phyloP scores from a whole-genome alignment of 2,113 vertebrate species.

The Narcine bancroftii region DNA sequence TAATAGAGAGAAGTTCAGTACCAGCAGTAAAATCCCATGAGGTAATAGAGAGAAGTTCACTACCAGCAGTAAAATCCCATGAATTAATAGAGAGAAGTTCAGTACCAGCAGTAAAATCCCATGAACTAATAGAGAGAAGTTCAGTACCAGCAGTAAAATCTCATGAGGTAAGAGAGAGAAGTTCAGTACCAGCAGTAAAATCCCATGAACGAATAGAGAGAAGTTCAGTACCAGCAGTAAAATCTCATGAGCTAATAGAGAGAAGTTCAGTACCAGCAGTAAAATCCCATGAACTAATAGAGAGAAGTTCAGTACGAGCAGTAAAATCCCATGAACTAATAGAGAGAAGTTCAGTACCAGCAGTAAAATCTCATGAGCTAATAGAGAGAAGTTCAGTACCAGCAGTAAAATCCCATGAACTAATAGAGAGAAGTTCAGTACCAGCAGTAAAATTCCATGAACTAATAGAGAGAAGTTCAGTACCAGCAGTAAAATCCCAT shows the following conservation, averaged over 20 bases:
- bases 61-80: not conserved
- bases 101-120: not conserved
- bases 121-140: not conserved
- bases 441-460: not conserved
- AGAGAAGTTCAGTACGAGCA: not conserved
- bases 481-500: not conserved
- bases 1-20: not conserved
- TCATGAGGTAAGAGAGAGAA: not conserved
- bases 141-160: not conserved
- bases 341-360: not conserved
- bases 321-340: no score
- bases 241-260: not conserved
- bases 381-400: not conserved
- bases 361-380: no score
- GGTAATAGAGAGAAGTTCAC: not conserved
- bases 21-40: not conserved
- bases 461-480: not conserved
- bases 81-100: not conserved
- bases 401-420: not conserved
- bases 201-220: not conserved
- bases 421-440: not conserved
- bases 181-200: not conserved
- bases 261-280: not conserved
- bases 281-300: not conserved
- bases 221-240: not conserved